Percentiles rank a stretch among this genome's conserved stretches.
Conservation (phyloP, 2,888 invertebrate genomes). For the Ectropis crepuscularia region DNA sequence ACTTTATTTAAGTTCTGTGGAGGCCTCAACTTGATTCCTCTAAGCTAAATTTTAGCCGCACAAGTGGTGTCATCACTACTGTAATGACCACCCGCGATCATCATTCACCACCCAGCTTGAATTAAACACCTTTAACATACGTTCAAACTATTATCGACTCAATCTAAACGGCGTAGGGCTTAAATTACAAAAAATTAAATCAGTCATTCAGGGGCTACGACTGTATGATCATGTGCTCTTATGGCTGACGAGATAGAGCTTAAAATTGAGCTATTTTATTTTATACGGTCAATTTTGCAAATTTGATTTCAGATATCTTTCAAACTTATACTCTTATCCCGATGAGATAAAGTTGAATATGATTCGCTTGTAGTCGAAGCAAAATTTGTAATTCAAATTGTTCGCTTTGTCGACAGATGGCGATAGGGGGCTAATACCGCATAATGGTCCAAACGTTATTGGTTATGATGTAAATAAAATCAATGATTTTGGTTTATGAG, state of each 20-base stretch:
- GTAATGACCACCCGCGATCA: conserved; percentile 77
- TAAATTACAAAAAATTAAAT: not conserved
- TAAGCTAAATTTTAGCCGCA: conserved; percentile 60
- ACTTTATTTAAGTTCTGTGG: not conserved
- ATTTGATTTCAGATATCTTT: conserved; percentile 1
- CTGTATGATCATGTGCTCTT: not conserved
- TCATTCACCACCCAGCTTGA: conserved; percentile 60
- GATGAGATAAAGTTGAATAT: conserved; percentile 25
- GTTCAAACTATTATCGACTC: conserved; percentile 13
- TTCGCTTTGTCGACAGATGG: conserved; percentile 71
- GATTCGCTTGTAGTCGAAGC: conserved; percentile 10
- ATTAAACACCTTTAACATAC: conserved; percentile 54
- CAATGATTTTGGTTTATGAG: conserved; percentile 61
- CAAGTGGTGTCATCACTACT: conserved; percentile 62
- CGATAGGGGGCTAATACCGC: conserved; percentile 67
- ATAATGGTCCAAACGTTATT: conserved; percentile 54
- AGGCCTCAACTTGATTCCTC: not conserved
- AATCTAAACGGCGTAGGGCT: conserved; percentile 28
- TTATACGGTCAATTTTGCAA: not conserved
- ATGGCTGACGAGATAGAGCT: not conserved
- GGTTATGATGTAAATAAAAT: conserved; percentile 60
- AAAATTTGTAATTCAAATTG: conserved; percentile 30
- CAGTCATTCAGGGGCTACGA: not conserved
- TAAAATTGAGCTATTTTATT: not conserved
- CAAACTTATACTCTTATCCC: not conserved